Conservation (phyloP, 2,797 vertebrate species). For the Phoxinus dragarum region DNA sequence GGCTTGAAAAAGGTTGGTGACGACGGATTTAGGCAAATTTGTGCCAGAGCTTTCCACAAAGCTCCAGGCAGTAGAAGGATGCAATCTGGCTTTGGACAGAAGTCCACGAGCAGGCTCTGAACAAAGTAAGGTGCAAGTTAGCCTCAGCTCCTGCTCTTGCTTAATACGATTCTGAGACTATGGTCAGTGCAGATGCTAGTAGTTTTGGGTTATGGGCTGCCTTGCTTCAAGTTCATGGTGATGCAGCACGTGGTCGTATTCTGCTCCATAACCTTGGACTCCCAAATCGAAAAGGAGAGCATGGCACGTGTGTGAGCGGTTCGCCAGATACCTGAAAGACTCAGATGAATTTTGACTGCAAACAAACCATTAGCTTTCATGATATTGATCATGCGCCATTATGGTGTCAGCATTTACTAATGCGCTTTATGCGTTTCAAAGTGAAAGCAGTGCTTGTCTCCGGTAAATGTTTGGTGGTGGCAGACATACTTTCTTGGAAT, state of each 20-base stretch:
- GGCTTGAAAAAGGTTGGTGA: too few relatives aligned
- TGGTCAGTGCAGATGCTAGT: background rate
- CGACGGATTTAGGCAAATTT: conserved; percentile 29
- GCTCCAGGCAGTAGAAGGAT: conserved; percentile 18
- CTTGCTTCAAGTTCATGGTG: background rate
- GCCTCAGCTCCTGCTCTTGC: conserved; percentile 10
- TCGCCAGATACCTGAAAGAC: background rate
- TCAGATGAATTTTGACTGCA: background rate
- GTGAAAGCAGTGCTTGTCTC: background rate
- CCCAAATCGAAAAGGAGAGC: background rate
- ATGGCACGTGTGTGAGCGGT: background rate
- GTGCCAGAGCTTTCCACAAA: conserved; percentile 24
- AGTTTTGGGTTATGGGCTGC: background rate
- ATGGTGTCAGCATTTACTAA: background rate
- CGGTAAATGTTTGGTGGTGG: background rate
- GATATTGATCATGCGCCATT: background rate
- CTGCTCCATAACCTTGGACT: background rate
- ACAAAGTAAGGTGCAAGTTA: conserved; percentile 1
- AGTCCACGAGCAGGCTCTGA: conserved; percentile 24
- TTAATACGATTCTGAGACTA: background rate
- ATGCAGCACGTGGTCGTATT: background rate
- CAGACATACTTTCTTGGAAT: background rate
- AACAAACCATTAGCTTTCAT: background rate
- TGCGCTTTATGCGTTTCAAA: background rate
- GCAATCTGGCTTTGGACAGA: conserved; percentile 11